Evolutionary conservation across 2,113 vertebrate species (phyloP).

Genomic region (Glaucidium brasilianum): DNA sequence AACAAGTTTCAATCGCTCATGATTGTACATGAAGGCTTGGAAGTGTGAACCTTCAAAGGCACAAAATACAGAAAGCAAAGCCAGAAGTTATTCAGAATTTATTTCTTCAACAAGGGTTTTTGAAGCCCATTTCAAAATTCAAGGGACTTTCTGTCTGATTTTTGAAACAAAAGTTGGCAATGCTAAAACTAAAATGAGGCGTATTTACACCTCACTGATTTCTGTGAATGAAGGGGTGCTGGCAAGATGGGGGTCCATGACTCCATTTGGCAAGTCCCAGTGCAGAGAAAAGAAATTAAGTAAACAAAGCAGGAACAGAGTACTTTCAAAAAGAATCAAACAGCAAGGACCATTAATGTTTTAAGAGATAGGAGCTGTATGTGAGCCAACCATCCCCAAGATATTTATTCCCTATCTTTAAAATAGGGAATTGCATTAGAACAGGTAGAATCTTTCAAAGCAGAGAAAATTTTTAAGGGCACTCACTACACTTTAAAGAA

Average conservation of each 20-base stretch:
- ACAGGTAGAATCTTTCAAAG: slow-evolving; percentile 63
- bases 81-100: slow-evolving; percentile 34
- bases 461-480: slow-evolving; percentile 50
- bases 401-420: slow-evolving; percentile 59
- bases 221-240: slow-evolving; percentile 48
- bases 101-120: background rate
- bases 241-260: background rate
- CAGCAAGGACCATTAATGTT: slow-evolving; percentile 65
- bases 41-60: slow-evolving; percentile 44
- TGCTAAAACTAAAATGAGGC: background rate
- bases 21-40: background rate
- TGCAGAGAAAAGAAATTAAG: slow-evolving; percentile 36
- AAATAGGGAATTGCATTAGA: slow-evolving; percentile 61
- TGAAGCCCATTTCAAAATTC: slow-evolving; percentile 33
- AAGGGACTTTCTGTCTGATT: background rate
- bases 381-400: slow-evolving; percentile 61
- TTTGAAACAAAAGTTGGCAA: slow-evolving; percentile 36
- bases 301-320: slow-evolving; percentile 31
- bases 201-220: slow-evolving; percentile 13
- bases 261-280: slow-evolving; percentile 27
- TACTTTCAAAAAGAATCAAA: slow-evolving; percentile 62
- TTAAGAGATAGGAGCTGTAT: slow-evolving; percentile 59
- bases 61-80: background rate
- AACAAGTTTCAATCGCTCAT: slow-evolving; percentile 9
- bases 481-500: slow-evolving; percentile 51